Percentiles rank a stretch among this genome's conserved stretches.
These are phyloP conservation scores for Tylochromis polylepis DNA, from an alignment of 2,113 vertebrate species.

Conservation along the genomic window DNA sequence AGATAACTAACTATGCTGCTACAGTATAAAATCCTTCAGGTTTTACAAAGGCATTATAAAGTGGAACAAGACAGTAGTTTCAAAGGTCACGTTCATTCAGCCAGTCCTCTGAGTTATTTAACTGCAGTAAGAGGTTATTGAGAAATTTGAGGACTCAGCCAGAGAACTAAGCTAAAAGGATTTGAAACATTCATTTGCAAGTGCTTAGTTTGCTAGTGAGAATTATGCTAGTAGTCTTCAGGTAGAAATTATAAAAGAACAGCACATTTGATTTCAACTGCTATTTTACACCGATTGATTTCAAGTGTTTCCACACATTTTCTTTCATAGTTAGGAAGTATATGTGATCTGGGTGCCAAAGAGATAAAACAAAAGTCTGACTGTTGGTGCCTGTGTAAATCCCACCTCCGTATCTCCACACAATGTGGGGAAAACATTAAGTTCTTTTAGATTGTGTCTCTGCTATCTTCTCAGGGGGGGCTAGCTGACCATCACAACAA, in stretches of 20 bases:
- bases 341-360: constrained; percentile 62
- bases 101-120: not conserved
- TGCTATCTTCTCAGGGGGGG: constrained; percentile 68
- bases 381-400: constrained; percentile 51
- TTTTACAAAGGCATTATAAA: constrained; percentile 11
- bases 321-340: constrained; percentile 25
- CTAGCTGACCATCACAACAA: constrained; percentile 31
- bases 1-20: constrained; percentile 50
- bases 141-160: not conserved
- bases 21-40: constrained; percentile 32
- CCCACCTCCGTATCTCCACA: constrained; percentile 35
- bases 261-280: constrained; percentile 13
- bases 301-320: constrained; percentile 19
- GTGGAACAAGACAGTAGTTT: not conserved
- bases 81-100: not conserved
- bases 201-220: not conserved
- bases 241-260: not conserved
- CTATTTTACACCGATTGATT: constrained; percentile 21
- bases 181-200: not conserved
- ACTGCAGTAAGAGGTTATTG: not conserved
- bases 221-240: not conserved
- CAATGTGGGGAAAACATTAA: constrained; percentile 5
- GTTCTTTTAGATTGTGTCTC: constrained; percentile 30
- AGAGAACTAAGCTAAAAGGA: constrained; percentile 21
- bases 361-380: constrained; percentile 38